A percentile compares a stretch with the other conserved stretches of the same genome.
Evolutionary conservation across 1,140 invertebrate genomes (phyloP).

Genomic region (Planococcus citri): DNA sequence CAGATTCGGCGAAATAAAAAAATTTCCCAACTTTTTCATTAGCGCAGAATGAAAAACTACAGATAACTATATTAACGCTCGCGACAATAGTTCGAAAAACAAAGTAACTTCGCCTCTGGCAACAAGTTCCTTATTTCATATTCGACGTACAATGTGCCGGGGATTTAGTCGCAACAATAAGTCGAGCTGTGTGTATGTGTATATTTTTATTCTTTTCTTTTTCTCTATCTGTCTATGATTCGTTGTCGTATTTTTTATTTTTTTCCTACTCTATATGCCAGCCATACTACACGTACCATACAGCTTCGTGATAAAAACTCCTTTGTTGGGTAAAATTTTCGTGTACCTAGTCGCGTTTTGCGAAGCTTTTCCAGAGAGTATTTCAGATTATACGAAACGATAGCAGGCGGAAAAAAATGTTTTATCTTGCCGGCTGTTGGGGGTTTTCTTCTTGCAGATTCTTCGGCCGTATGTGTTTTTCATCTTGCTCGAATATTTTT

Average conservation of each 20-base stretch:
- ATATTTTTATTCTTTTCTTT: neutral
- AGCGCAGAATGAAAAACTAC: slow-evolving; percentile 1
- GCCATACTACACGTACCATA: too few species aligned
- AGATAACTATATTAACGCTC: slow-evolving; percentile 1
- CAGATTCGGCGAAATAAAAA: neutral
- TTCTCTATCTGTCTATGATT: neutral
- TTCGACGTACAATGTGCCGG: neutral
- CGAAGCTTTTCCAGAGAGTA: neutral
- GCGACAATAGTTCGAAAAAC: slow-evolving; percentile 1
- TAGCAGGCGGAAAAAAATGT: neutral
- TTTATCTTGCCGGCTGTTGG: neutral
- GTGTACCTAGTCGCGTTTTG: neutral
- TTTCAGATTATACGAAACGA: neutral
- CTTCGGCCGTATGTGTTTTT: too few species aligned
- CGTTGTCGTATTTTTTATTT: too few species aligned
- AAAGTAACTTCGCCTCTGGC: slow-evolving; percentile 1
- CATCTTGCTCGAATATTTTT: too few species aligned
- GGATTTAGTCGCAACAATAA: slow-evolving; percentile 2
- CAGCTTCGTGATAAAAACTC: neutral
- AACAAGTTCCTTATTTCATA: slow-evolving; percentile 3
- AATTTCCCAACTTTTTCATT: neutral
- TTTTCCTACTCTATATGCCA: too few species aligned
- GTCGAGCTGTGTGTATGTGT: neutral
- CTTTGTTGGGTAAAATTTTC: neutral
- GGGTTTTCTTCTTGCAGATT: too few species aligned